Evolutionary conservation across 1,140 invertebrate species (phyloP).

Genomic region (Anadara kagoshimensis): DNA sequence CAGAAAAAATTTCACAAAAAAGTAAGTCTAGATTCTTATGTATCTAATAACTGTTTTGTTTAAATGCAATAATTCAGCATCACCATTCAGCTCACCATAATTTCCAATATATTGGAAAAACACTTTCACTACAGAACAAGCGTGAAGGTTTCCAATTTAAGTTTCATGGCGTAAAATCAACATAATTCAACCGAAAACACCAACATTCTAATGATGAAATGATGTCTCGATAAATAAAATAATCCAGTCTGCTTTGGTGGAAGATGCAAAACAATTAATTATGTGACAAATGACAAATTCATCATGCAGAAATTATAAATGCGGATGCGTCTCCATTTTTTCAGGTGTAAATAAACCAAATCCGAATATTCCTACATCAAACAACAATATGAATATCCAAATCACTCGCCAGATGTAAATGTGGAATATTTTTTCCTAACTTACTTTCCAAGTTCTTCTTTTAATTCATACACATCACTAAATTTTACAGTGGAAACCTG

Average conservation of each 20-base stretch:
- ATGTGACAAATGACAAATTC: background rate
- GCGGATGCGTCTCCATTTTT: background rate
- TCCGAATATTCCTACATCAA: background rate
- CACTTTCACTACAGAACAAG: too few relatives aligned
- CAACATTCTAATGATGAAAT: too few relatives aligned
- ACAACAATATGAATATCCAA: background rate
- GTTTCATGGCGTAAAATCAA: too few relatives aligned
- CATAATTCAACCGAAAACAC: too few relatives aligned
- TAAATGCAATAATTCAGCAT: too few relatives aligned
- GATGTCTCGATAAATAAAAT: too few relatives aligned
- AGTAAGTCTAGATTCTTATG: too few relatives aligned
- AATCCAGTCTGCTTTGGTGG: background rate
- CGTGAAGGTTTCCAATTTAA: too few relatives aligned
- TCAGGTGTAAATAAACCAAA: background rate
- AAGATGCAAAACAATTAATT: background rate
- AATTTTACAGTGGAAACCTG: constrained; percentile 80
- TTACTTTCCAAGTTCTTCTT: constrained; percentile 99
- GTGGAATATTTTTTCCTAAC: constrained; percentile 73
- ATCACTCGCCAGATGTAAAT: background rate
- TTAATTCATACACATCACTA: constrained; percentile 99
- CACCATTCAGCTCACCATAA: too few relatives aligned
- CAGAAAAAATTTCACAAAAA: too few relatives aligned
- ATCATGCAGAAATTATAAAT: background rate
- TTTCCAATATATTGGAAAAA: too few relatives aligned
- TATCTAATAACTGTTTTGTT: too few relatives aligned